Evolutionary conservation across 2,797 vertebrate species (phyloP), one percentile per base, ranked within the genome.

Genomic region (Hydrolagus colliei): DNA sequence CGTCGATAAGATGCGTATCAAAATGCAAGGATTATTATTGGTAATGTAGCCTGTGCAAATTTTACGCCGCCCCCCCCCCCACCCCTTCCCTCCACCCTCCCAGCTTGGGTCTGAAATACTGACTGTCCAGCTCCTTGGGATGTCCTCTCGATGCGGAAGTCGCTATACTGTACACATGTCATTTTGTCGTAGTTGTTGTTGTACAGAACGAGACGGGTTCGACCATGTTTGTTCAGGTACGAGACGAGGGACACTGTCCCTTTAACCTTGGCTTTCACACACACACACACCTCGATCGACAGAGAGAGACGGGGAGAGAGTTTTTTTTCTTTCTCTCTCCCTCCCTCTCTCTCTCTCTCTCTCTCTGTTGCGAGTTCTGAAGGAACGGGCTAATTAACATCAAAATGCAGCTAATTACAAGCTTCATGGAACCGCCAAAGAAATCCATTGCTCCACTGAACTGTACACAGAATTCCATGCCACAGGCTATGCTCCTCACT

Each of bases 321-420:
- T 52, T 52, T 52, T 52, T 52, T 52, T 52, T 52, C 27, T 27
- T 27, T 27, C 27, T 27, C 27, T 27, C 27, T 27, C 27, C 27
- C 27, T 27, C 27, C 1, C 27, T 27, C 27, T 27, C 27, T 27
- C 27, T 27, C 27, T 27, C 27, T 27, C 27, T 27, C 27, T 27
- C 27, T 27, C 27, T 52, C 3, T 52, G 41, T 68, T 84, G 35
- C 65, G 68, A 35, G 79, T 84, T 84, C 65, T 68, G 88, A 91
- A 89, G 88, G 88, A 89, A 88, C 88, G 88, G 88, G 87, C 90
- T 92, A 92, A 93, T 93, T 90, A 92, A 89, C 88, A 89, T 84
- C 86, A 73, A 85, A 87, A 89, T 88, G 87, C 74, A 87, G 87
- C 89, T 92, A 91, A 91, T 89, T 91, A 92, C 89, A 89, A 87